These are phyloP conservation scores for Heliconius hewitsoni DNA, from an alignment of 1,140 invertebrate genomes.

Conservation along the genomic window DNA sequence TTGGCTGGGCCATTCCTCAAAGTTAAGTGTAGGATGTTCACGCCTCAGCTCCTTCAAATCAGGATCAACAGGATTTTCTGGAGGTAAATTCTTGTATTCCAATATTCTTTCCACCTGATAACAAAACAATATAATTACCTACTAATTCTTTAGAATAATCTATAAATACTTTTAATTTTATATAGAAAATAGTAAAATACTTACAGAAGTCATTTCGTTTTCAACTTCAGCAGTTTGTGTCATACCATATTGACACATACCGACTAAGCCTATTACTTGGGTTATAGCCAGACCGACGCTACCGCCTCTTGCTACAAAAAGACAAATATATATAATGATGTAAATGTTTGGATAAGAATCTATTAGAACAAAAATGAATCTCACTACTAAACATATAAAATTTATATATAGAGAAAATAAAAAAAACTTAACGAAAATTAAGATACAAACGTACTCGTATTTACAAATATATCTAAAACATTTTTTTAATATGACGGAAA, in stretches of 20 bases:
- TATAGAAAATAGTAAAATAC: constrained; percentile 32
- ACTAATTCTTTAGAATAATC: no score
- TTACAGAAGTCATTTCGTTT: constrained; percentile 94
- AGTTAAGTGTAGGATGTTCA: constrained; percentile 65
- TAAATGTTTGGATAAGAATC: no score
- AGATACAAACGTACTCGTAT: no score
- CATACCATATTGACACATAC: constrained; percentile 93
- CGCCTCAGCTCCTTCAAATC: constrained; percentile 56
- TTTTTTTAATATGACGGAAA: no score
- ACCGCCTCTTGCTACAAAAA: constrained; percentile 74
- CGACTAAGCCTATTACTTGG: constrained; percentile 88
- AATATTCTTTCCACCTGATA: constrained; percentile 85
- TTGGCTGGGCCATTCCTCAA: constrained; percentile 72
- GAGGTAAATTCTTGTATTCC: constrained; percentile 86
- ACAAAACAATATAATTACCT: neutral
- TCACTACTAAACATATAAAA: no score
- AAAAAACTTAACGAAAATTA: no score
- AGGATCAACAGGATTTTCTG: constrained; percentile 82
- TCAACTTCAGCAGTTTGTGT: constrained; percentile 92
- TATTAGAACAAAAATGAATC: no score
- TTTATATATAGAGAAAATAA: no score
- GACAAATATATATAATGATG: neutral
- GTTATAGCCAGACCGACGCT: constrained; percentile 91
- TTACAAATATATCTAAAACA: no score
- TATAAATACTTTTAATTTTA: no score